Percentiles rank a stretch among this genome's conserved stretches.
These are phyloP conservation scores for Sebastes jordani DNA, from an alignment of 2,797 vertebrate genomes.

Conservation along the genomic window DNA sequence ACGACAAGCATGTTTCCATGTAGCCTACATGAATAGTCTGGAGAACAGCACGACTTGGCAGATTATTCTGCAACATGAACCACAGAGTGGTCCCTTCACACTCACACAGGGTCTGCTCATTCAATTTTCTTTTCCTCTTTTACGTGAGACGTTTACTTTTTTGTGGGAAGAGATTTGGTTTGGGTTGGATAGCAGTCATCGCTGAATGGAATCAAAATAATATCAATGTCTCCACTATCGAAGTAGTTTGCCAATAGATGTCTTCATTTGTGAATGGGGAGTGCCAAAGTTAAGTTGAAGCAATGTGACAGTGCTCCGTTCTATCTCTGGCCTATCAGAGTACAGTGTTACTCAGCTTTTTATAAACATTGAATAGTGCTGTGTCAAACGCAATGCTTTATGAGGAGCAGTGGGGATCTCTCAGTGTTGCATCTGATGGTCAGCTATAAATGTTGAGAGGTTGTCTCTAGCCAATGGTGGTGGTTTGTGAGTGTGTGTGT, in stretches of 20 bases:
- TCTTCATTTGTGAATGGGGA: constrained; percentile 2
- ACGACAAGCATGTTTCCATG: constrained; percentile 56
- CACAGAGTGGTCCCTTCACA: constrained; percentile 37
- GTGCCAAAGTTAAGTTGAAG: constrained; percentile 3
- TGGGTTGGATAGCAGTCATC: constrained; percentile 17
- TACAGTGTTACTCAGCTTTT: constrained; percentile 63
- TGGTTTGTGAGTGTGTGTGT: constrained; percentile 39
- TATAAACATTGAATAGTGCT: constrained; percentile 66
- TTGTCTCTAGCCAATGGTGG: constrained; percentile 47
- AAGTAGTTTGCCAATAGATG: constrained; percentile 1
- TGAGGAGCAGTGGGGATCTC: constrained; percentile 58
- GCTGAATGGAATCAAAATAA: constrained; percentile 22
- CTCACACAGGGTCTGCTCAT: constrained; percentile 46
- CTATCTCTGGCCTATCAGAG: constrained; percentile 15
- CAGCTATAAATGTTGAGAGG: constrained; percentile 76
- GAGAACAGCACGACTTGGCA: constrained; percentile 44
- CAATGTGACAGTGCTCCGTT: neutral
- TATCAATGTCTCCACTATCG: constrained; percentile 8
- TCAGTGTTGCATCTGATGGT: constrained; percentile 68
- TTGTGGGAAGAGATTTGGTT: constrained; percentile 16
- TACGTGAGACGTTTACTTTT: constrained; percentile 36
- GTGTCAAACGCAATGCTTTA: constrained; percentile 65
- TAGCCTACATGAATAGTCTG: constrained; percentile 41
- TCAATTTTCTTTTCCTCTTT: constrained; percentile 52
- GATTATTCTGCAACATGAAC: constrained; percentile 57